Base-by-base conservation (phyloP, 2,888 invertebrate genomes). In the Lepeophtheirus nordmannii region DNA sequence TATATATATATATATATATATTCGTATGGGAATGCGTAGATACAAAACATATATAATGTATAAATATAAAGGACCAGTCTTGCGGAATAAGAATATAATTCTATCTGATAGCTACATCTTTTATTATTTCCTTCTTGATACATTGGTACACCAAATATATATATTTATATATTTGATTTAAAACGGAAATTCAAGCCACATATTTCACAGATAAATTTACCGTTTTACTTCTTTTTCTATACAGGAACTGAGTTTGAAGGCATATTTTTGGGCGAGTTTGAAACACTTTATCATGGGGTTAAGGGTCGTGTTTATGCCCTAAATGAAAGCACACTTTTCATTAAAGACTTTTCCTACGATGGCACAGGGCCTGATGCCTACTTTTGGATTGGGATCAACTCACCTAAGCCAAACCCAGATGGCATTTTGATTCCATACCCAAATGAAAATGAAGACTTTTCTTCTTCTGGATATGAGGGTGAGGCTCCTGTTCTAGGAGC, bases 401-500 rank as follows among this genome's bases (percentile, higher is more conserved):
- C 62, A 1, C 22, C 62, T n/a, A 41, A 8, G 1, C 40, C 62
- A 10, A 20, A 17, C n/a, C 41, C 39, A 46, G 22, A 62, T n/a
- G 62, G 62, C 2, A 10, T 41, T 11, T 39, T 62, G 17, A n/a
- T 62, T 12, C 62, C 56, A 9, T 62, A 62, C n/a, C 62, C 62
- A 40, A 11, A 20, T 22, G 1, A 62, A 10, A 40, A 20, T 12
- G 11, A 40, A 2, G 60, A 60, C 60, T 17, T 10, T 10, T 38
- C 30, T 23, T 30, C 30, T 30, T 30, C 30, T 30, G 30, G 30
- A 30, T 30, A 30, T 7, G 30, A 30, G 30, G 30, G 2, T 2
- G 30, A 30, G 2, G 60, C 40, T 20, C 62, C 62, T 11, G 38
- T 62, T 62, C 7, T 62, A 12, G 46, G 46, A 11, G 20, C 82